Evolutionary conservation across 1,140 invertebrate species (phyloP), one percentile per base, ranked within the genome.

Genomic region (Brachionus sp.): DNA sequence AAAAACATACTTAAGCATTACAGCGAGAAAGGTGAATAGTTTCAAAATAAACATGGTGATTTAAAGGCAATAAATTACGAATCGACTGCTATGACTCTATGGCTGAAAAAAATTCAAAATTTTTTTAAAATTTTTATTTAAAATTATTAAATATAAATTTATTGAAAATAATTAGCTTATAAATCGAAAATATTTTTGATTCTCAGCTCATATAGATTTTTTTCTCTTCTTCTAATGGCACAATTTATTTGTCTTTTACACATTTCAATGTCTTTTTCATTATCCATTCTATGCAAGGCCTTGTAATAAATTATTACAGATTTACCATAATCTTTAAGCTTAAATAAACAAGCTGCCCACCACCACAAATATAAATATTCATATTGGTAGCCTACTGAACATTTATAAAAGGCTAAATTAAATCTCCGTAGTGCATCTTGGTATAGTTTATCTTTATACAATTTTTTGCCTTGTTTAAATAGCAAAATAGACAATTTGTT

Each of bases 361-460:
- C 66, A 70, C 66, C 66, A 70, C 37, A 70, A 44, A 70, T 70
- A 70, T 16, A 70, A 33, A 70, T 70, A 70, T 39, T 70, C 66
- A 39, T 70, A 37, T 39, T 70, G 16, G 19, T n/a, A 70, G 1
- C 66, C 66, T 16, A 70, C 35, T 23, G 66, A 16, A 39, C 25
- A 70, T 39, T 70, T 70, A 70, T 70, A 70, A 70, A 37, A 70
- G 37, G 66, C 66, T 33, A 70, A 39, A 39, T 70, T 70, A 70
- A 70, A 70, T 39, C 66, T 13, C 37, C 37, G 13, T 19, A 70
- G 16, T 37, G 66, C 66, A 3, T 70, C 66, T 7, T 39, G 33
- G 16, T 70, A 70, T 23, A 39, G 7, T 70, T 70, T 35, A 35
- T 70, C 66, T 39, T 42, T 70, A n/a, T 39, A 70, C 5, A 70